Conservation (phyloP, 2,113 vertebrate genomes). For the Crotalus viridis region DNA sequence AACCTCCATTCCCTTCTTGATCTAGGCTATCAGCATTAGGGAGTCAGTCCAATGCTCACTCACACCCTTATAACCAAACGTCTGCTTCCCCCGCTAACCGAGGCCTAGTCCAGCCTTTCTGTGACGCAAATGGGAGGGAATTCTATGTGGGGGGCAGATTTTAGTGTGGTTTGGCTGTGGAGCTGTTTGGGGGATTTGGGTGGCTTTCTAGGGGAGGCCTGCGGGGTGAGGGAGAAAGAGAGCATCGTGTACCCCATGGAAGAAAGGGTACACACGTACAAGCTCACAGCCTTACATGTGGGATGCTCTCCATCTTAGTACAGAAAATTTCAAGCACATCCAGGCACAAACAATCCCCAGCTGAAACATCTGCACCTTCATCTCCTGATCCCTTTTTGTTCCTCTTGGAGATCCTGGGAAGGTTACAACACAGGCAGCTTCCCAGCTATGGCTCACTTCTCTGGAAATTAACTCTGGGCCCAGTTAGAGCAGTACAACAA, state of each 20-base stretch:
- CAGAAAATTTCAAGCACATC: not conserved
- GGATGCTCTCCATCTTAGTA: not conserved
- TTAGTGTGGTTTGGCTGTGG: slow-evolving; percentile 7
- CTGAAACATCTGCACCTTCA: not conserved
- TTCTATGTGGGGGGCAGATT: not conserved
- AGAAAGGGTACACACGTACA: not conserved
- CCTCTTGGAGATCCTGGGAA: not conserved
- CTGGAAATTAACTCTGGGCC: not conserved
- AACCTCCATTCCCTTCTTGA: not conserved
- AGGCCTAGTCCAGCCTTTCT: not conserved
- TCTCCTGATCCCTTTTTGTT: no score
- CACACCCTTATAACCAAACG: not conserved
- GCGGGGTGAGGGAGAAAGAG: not conserved
- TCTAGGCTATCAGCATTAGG: not conserved
- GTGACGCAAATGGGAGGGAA: not conserved
- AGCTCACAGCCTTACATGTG: not conserved
- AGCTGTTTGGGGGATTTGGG: not conserved
- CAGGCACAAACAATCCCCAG: not conserved
- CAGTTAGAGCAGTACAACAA: not conserved
- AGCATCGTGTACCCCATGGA: not conserved
- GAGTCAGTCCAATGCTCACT: not conserved
- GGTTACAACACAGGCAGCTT: not conserved
- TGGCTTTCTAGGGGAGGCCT: not conserved
- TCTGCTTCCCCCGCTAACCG: not conserved
- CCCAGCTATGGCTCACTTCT: not conserved